Percentiles rank a stretch among this genome's conserved stretches.
phyloP scores from a whole-genome alignment of 1,140 invertebrate species.

The Zaprionus ornatus region DNA sequence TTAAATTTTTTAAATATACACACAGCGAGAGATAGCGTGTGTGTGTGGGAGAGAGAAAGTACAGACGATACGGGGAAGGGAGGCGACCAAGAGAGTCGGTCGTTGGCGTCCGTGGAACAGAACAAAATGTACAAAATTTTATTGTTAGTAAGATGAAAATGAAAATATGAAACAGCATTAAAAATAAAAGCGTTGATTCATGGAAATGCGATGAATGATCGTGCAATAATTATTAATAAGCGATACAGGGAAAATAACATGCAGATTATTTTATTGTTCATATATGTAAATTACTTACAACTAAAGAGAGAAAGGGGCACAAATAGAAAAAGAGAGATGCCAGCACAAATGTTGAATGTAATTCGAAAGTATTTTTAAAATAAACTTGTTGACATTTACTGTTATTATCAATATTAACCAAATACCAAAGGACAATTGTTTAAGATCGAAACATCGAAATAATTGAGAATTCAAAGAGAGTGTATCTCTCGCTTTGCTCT shows the following conservation, averaged over 20 bases:
- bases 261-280: constrained; percentile 15
- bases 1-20: constrained; percentile 14
- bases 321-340: background rate
- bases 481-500: background rate
- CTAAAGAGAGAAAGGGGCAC: background rate
- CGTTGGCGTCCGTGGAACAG: constrained; percentile 38
- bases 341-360: background rate
- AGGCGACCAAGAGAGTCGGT: constrained; percentile 7
- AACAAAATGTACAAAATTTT: constrained; percentile 76
- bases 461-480: background rate
- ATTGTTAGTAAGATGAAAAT: constrained; percentile 77
- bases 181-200: constrained; percentile 38
- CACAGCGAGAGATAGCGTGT: constrained; percentile 34
- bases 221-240: constrained; percentile 17
- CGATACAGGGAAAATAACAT: constrained; percentile 4
- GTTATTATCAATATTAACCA: background rate
- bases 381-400: background rate
- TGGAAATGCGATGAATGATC: constrained; percentile 46
- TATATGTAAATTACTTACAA: background rate
- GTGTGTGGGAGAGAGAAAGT: constrained; percentile 13
- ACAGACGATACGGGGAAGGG: background rate
- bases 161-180: constrained; percentile 49
- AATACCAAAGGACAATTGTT: background rate
- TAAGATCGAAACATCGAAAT: background rate
- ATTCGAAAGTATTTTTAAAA: background rate